Evolutionary conservation across 2,888 invertebrate genomes (phyloP).

Genomic region (Nomada ruficornis): DNA sequence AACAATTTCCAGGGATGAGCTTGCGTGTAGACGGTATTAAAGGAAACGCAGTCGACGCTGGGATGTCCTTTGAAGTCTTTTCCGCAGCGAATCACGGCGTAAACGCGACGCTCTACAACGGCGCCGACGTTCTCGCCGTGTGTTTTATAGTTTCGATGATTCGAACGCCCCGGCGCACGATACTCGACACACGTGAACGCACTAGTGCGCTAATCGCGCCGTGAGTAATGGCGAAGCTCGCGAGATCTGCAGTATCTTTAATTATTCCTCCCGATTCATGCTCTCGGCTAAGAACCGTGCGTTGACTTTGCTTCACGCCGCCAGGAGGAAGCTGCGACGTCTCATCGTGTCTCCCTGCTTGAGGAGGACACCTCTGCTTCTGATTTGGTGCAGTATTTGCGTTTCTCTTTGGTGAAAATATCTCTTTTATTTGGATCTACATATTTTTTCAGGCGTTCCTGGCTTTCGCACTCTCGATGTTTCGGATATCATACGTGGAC

Average conservation of each 20-base stretch:
- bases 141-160: slow-evolving; percentile 37
- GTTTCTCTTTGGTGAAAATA: not conserved
- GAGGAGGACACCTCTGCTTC: not conserved
- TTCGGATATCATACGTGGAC: too few relatives aligned
- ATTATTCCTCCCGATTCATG: slow-evolving; percentile 69
- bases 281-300: slow-evolving; percentile 36
- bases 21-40: slow-evolving; percentile 12
- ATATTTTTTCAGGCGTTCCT: not conserved
- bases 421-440: not conserved
- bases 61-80: slow-evolving; percentile 47
- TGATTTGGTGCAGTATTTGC: not conserved
- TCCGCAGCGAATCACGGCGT: slow-evolving; percentile 15
- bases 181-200: slow-evolving; percentile 57
- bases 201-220: slow-evolving; percentile 55
- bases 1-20: slow-evolving; percentile 38
- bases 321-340: not conserved
- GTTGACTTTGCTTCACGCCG: not conserved
- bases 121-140: not conserved
- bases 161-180: slow-evolving; percentile 34
- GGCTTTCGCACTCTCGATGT: too few relatives aligned
- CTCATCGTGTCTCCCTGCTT: not conserved
- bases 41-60: slow-evolving; percentile 25
- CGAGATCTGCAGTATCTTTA: slow-evolving; percentile 40
- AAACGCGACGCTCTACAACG: slow-evolving; percentile 21
- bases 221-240: slow-evolving; percentile 45